Evolutionary conservation across 2,113 vertebrate genomes (phyloP).

Genomic region (Prionailurus viverrinus): DNA sequence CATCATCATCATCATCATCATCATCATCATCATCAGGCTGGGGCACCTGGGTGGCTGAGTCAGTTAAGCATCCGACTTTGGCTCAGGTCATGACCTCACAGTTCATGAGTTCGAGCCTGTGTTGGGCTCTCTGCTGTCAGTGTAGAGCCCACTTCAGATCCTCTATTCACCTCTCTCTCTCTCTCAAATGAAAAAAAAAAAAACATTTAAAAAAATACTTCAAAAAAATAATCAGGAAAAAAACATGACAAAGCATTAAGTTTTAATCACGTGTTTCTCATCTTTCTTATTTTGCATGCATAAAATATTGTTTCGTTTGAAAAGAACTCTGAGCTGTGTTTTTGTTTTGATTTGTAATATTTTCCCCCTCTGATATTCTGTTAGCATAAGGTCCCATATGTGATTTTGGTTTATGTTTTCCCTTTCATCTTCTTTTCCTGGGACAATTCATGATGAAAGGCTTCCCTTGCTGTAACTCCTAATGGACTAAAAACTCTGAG

Average conservation of each 20-base stretch:
- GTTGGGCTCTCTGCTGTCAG: too few relatives aligned
- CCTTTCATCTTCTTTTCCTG: background rate
- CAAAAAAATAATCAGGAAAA: background rate
- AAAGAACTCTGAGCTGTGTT: background rate
- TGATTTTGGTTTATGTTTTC: background rate
- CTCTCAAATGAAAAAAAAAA: too few relatives aligned
- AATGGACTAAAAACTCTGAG: constrained; percentile 42
- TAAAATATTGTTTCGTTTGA: background rate
- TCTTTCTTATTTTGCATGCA: background rate
- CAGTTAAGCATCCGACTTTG: too few relatives aligned
- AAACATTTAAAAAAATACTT: too few relatives aligned
- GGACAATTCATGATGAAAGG: constrained; percentile 45
- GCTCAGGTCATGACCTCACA: too few relatives aligned
- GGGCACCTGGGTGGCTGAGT: too few relatives aligned
- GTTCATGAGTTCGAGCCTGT: too few relatives aligned
- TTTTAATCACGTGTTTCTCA: background rate
- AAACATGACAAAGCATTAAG: background rate
- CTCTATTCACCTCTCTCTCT: too few relatives aligned
- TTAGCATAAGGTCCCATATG: background rate
- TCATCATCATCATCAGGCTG: too few relatives aligned
- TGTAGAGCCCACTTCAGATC: too few relatives aligned
- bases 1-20: too few relatives aligned
- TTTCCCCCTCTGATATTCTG: background rate
- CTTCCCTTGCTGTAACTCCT: background rate
- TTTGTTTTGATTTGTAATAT: background rate